Evolutionary conservation across 2,113 vertebrate species (phyloP).

Genomic region (Hoplias malabaricus): DNA sequence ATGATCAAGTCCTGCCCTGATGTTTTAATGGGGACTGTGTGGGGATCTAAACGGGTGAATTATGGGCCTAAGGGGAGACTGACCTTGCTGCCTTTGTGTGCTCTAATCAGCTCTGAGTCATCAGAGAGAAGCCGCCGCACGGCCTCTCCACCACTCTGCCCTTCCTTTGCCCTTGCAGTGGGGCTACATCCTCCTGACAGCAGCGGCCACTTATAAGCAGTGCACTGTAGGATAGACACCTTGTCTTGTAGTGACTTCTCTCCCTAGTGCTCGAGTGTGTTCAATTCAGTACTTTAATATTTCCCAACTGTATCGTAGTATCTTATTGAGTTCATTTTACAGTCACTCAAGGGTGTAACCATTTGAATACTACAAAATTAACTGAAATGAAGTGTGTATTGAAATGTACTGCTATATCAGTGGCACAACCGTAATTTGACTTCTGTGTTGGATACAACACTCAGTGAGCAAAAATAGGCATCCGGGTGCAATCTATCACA

Average conservation of each 20-base stretch:
- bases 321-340: too few relatives aligned
- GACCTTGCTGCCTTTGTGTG: slow-evolving; percentile 57
- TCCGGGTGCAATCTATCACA: too few relatives aligned
- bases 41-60: slow-evolving; percentile 50
- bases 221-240: slow-evolving; percentile 60
- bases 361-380: too few relatives aligned
- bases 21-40: slow-evolving; percentile 60
- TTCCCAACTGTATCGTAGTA: background rate
- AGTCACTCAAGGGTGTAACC: too few relatives aligned
- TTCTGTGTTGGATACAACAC: too few relatives aligned
- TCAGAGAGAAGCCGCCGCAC: slow-evolving; percentile 33
- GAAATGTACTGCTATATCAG: too few relatives aligned
- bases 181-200: slow-evolving; percentile 52
- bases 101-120: slow-evolving; percentile 50
- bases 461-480: too few relatives aligned
- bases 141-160: slow-evolving; percentile 53
- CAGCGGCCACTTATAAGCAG: slow-evolving; percentile 17
- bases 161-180: slow-evolving; percentile 68
- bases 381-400: too few relatives aligned
- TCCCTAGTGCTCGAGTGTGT: background rate
- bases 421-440: too few relatives aligned
- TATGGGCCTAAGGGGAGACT: slow-evolving; percentile 52
- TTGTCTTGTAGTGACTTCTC: slow-evolving; percentile 45
- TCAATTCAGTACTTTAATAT: background rate
- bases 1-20: slow-evolving; percentile 53